Base-by-base conservation (phyloP, 2,797 vertebrate genomes). In the Sebastes diploproa region DNA sequence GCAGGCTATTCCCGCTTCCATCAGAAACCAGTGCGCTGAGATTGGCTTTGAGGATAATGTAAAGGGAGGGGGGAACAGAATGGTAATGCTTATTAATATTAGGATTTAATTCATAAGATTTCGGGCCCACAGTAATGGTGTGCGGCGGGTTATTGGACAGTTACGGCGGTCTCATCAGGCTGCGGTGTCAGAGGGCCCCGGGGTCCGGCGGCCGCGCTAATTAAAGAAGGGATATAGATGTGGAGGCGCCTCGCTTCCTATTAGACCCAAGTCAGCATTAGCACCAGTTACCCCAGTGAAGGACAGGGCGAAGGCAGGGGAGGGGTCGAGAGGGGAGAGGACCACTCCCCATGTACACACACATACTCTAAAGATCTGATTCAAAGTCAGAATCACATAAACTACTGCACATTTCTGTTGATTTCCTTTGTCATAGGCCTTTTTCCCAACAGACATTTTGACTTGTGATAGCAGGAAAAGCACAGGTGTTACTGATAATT, bases 71-170 rank as follows among this genome's bases (percentile, higher is more conserved):
- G 80, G 60, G 84, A 78, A 82, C 81, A 63, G 86, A 86, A 93
- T 92, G 88, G 85, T 94, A 90, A 95, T 92, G 91, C 92, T 95
- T 95, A 94, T 95, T 95, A 96, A 95, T 94, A 96, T 95, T 94
- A 92, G 95, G 90, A 94, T 95, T 95, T 95, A 96, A 96, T 96
- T 95, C 95, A 94, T 95, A 89, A 89, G 93, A 94, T 94, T 95
- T 95, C 86, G 84, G 92, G 85, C 91, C 87, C 5, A 34, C 83
- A 42, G 88, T 96, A 95, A 96, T 96, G 92, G 92, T 77, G 88
- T 91, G 89, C 73, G 78, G 86, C 80, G 85, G 89, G 95, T 95
- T 95, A 96, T 95, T 95, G 95, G 95, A 95, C 95, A 94, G 95
- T 95, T 96, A 95, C 83, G 66, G 90, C 89, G 71, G 93, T 92